phyloP scores from a whole-genome alignment of 2,888 invertebrate species.

The Drosophila lacicola region DNA sequence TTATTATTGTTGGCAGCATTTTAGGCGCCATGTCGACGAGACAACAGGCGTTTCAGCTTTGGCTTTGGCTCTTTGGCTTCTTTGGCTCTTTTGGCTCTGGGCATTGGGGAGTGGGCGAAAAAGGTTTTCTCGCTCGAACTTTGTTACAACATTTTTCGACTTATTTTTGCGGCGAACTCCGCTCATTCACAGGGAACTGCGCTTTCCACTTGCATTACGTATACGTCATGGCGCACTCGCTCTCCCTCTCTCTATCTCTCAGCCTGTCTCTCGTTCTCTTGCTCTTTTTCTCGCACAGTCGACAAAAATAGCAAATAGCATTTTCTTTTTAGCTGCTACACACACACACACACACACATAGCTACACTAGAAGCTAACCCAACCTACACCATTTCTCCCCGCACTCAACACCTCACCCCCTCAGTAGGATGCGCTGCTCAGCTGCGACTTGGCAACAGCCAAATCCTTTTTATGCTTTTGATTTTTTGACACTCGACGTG shows the following conservation, averaged over 20 bases:
- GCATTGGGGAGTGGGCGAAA: slow-evolving; percentile 50
- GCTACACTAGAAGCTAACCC: neutral
- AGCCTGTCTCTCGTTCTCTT: neutral
- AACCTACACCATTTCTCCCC: slow-evolving; percentile 1
- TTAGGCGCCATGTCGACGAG: slow-evolving; percentile 80
- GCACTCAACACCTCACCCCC: slow-evolving; percentile 6
- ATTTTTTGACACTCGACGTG: slow-evolving; percentile 77
- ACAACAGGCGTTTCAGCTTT: slow-evolving; percentile 77
- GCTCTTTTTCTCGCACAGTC: slow-evolving; percentile 3
- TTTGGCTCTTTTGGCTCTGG: slow-evolving; percentile 33
- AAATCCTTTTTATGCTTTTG: slow-evolving; percentile 82
- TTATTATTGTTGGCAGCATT: slow-evolving; percentile 79
- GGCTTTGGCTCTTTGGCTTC: slow-evolving; percentile 39
- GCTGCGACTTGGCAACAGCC: slow-evolving; percentile 73
- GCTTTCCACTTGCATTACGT: slow-evolving; percentile 56
- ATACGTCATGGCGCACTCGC: slow-evolving; percentile 32
- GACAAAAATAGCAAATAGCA: slow-evolving; percentile 70
- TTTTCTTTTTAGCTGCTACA: slow-evolving; percentile 60
- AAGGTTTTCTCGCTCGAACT: slow-evolving; percentile 68
- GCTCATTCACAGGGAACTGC: slow-evolving; percentile 41
- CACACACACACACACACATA: slow-evolving; percentile 17
- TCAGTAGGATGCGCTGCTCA: slow-evolving; percentile 38
- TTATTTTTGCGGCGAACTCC: slow-evolving; percentile 69
- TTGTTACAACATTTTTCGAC: slow-evolving; percentile 68
- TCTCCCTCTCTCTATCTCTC: slow-evolving; percentile 2